Percentiles rank a stretch among this genome's conserved stretches.
phyloP scores from a whole-genome alignment of 2,113 vertebrate species.

The Calidris pygmaea region DNA sequence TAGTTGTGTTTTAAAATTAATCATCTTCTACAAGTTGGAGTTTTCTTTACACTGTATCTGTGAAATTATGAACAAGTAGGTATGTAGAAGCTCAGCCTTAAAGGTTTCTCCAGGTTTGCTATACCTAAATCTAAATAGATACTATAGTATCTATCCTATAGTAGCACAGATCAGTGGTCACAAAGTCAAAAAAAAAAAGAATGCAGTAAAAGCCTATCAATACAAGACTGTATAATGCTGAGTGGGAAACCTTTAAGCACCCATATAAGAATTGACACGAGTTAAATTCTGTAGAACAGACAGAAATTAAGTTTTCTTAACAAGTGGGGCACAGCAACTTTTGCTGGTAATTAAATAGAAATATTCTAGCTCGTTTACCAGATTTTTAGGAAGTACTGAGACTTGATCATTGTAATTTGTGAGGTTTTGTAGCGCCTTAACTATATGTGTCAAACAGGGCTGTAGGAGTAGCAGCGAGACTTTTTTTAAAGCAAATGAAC shows the following conservation, averaged over 20 bases:
- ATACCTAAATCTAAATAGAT: background rate
- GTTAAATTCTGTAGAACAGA: background rate
- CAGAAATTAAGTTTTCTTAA: background rate
- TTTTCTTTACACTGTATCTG: background rate
- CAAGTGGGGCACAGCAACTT: background rate
- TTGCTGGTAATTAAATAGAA: background rate
- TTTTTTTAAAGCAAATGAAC: background rate
- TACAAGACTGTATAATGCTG: background rate
- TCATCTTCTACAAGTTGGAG: background rate
- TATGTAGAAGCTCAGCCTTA: background rate
- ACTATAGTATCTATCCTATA: background rate
- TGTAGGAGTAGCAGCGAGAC: background rate
- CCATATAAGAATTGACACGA: background rate
- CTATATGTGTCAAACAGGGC: background rate
- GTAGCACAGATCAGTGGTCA: background rate
- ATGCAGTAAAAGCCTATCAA: background rate
- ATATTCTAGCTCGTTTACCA: background rate
- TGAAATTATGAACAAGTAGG: background rate
- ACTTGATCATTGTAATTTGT: background rate
- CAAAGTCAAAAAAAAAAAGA: background rate
- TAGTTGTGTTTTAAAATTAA: background rate
- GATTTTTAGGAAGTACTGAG: background rate
- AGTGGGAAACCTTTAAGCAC: background rate
- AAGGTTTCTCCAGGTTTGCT: background rate
- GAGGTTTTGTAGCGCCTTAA: background rate